phyloP scores from a whole-genome alignment of 1,140 invertebrate genomes.

The Nasonia vitripennis region DNA sequence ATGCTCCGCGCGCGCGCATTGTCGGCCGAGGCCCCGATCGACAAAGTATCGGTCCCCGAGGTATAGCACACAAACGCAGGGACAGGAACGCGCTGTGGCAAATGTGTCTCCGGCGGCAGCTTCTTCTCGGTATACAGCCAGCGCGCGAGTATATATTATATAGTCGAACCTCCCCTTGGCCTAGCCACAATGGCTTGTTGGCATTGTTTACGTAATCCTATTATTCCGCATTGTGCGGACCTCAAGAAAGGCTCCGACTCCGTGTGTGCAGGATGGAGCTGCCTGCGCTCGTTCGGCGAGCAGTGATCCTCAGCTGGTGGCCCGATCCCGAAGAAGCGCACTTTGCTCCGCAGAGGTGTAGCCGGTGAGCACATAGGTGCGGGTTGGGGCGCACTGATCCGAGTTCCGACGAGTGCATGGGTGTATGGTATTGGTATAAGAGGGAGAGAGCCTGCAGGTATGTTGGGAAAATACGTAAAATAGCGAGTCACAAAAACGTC shows the following conservation, averaged over 20 bases:
- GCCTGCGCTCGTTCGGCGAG: slow-evolving; percentile 8
- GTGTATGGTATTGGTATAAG: not conserved
- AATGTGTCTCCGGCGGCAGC: slow-evolving; percentile 63
- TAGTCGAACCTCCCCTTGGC: slow-evolving; percentile 55
- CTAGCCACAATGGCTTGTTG: slow-evolving; percentile 72
- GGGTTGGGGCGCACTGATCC: not conserved
- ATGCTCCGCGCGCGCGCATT: slow-evolving; percentile 59
- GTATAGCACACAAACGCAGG: slow-evolving; percentile 24
- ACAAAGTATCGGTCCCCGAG: slow-evolving; percentile 65
- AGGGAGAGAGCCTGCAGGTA: slow-evolving; percentile 51
- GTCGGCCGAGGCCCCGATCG: slow-evolving; percentile 62
- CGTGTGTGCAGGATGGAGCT: not conserved
- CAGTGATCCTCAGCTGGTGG: slow-evolving; percentile 36
- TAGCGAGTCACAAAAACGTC: slow-evolving; percentile 57
- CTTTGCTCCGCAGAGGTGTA: not conserved
- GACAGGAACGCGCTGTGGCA: slow-evolving; percentile 55
- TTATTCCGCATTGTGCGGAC: slow-evolving; percentile 71
- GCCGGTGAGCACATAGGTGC: not conserved
- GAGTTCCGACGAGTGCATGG: too few species aligned
- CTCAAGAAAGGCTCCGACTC: slow-evolving; percentile 4
- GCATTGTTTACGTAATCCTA: slow-evolving; percentile 75
- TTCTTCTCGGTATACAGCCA: slow-evolving; percentile 18
- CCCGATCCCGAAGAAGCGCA: not conserved
- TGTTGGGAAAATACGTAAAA: slow-evolving; percentile 59
- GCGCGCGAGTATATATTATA: slow-evolving; percentile 19